Base-by-base conservation (phyloP, 2,888 invertebrate genomes). In the Temnothorax rugatulus region DNA sequence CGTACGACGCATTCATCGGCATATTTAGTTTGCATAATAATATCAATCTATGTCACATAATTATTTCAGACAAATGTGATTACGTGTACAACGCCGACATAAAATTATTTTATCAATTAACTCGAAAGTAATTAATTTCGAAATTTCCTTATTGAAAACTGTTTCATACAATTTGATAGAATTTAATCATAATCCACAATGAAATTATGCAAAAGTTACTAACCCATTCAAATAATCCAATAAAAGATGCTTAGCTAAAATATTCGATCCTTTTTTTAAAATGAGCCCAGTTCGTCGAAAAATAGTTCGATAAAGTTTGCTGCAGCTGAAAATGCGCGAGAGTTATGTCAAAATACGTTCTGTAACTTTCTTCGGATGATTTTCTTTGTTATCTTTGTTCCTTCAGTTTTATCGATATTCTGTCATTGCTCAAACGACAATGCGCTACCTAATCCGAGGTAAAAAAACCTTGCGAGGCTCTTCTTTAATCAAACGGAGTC, bases 401-500 rank as follows among this genome's bases (percentile, higher is more conserved):
- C 50, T 66, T 74, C 57, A 8, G 15, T 44, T 66, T 38, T 61
- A n/a, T 59, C 64, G 57, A 41, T 25, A 54, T 66, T 57, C 47
- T 44, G 50, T 64, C 57, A 74, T 76, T 82, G 66, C 57, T 29
- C 50, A 47, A 29, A 54, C 86, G 64, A 86, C 82, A 89, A 83
- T 82, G 68, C 83, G 84, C 79, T 79, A 77, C 71, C 82, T 86
- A 87, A 88, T 89, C 86, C 88, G 87, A n/a, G n/a, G n/a, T 90
- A 89, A 90, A 89, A 90, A 89, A 91, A 84, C 50, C 57, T 87
- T 84, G 50, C 69, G 69, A 79, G 87, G 66, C 82, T 79, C 68
- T 84, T 76, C 84, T 85, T 87, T 91, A 90, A 91, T 89, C 91
- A 89, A 90, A 87, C 87, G 52, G 44, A 63, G 54, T 57, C 79